Base-by-base conservation (phyloP, 1,140 invertebrate species). In the Ceratina calcarata region DNA sequence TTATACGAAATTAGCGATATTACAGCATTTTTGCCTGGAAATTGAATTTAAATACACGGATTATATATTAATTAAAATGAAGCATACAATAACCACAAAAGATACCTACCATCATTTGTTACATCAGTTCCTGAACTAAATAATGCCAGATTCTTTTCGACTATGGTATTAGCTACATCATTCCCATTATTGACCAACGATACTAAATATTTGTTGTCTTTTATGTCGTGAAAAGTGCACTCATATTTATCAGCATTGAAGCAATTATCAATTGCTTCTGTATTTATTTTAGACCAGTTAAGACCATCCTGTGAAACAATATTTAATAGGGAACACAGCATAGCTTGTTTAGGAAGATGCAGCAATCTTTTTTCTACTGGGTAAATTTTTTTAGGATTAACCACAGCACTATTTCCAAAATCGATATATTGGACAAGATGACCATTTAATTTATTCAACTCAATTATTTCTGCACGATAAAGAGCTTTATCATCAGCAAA, bases 361-460 rank as follows among this genome's bases (percentile, higher is more conserved):
- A 95, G 94, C 37, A 96, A 94, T 79, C 95, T 93, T 37, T 92
- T 93, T 70, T 96, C 95, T 27, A 97, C 91, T 20, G 94, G 93
- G 93, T 94, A 97, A 0, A 97, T 94, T 85, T 96, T 94, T 69
- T 90, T 92, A 0, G 90, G 89, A 51, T 94, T 91, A 0, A 96
- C 94, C 0, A 94, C 89, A 37, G 94, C 94, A 37, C 92, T 93
- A 88, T 97, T 97, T 49, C 96, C 96, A 86, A 95, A 96, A 91
- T 97, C 96, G 1, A 97, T 93, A 78, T 95, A 97, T 45, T 94
- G 94, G 0, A 97, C 95, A 51, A 94, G 93, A 85, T 94, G 95
- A 78, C 94, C 94, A 12, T 92, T 92, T 37, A 91, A 89, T 75
- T 93, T 92, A 78, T 94, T 94, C 2, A 93, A 87, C 27, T 94